Evolutionary conservation across 2,888 invertebrate genomes (phyloP), one percentile per base, ranked within the genome.

Genomic region (Galerucella pusilla): DNA sequence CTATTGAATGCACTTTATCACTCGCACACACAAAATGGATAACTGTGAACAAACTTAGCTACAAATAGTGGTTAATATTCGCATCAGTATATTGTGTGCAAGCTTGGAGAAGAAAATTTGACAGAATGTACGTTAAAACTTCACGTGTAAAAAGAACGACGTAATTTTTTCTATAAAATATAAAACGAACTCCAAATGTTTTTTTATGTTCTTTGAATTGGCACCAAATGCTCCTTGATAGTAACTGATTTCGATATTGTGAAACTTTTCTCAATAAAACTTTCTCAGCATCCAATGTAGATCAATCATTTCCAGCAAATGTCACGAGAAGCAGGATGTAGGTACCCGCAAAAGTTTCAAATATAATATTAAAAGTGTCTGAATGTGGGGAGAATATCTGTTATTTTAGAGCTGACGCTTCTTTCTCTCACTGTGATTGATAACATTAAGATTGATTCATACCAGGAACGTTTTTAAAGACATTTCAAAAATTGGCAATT

Each of bases 201-300:
- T 3, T 73, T 73, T 73, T 68, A 74, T 69, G 61, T 69, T 49
- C 45, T 64, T 60, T 16, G 14, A 7, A 25, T 57, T 52, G 9
- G 6, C 46, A 25, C n/a, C 54, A 73, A 73, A 73, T 75, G 61
- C 68, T 70, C 54, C 68, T 75, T 64, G 68, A 74, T 71, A 69
- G 72, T 77, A 77, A 77, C 75, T 74, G 75, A 75, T 77, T 77
- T 77, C 75, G 75, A 75, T 77, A 78, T 78, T 78, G 78, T 75
- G 68, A 77, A 78, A 78, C 70, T 78, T 78, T 78, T 74, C 71
- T 74, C 78, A 78, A 78, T 78, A 78, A 77, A 78, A 78, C 78
- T 78, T 78, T 74, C 61, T 65, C 72, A 71, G 75, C 75, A 74
- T 75, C 74, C 75, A 64, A 75, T 77, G 74, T 75, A 75, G 75